Evolutionary conservation across 2,797 vertebrate species (phyloP), one percentile per base, ranked within the genome.

Genomic region (Megaceryle alcyon): DNA sequence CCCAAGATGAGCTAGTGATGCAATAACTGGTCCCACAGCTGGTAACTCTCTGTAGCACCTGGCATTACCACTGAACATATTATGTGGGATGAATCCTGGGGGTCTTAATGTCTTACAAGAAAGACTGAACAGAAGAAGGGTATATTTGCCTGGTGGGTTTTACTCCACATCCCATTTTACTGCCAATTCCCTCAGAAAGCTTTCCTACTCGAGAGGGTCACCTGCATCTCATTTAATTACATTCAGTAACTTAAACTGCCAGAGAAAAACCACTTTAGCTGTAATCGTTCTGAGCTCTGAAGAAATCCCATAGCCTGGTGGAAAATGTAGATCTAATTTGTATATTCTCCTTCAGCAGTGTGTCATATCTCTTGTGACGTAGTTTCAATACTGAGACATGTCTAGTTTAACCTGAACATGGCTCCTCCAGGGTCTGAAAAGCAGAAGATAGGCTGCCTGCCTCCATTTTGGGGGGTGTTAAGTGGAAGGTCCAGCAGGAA

Each of bases 181-280:
- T 37, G 33, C 76, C 44, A 63, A 65, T 13, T 4, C 88, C 82
- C 71, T 76, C 69, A 71, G 85, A 86, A 94, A 93, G 76, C 54
- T 64, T 91, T 92, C 72, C 29, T 22, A 14, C 20, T 3, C 7
- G 78, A 41, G 35, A 41, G 44, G 57, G 75, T 86, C 6, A 7
- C 71, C 61, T n/a, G 51, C 37, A 77, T 70, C 56, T 68, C 14
- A 0, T 82, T 91, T 88, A 82, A 94, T 92, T 87, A 90, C 82
- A 56, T n/a, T 77, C 85, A 48, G 14, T 46, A 48, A 95, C 53
- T 75, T 29, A 37, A 75, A 12, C 61, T 31, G 66, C 65, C 3
- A 2, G 8, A 82, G 56, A 80, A 93, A 87, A 71, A 28, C 26
- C 22, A 5, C 72, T 59, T 87, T 29, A 60, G 46, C 25, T n/a